These are phyloP conservation scores for Oriolus oriolus DNA, from an alignment of 2,113 vertebrate species.

Conservation along the genomic window DNA sequence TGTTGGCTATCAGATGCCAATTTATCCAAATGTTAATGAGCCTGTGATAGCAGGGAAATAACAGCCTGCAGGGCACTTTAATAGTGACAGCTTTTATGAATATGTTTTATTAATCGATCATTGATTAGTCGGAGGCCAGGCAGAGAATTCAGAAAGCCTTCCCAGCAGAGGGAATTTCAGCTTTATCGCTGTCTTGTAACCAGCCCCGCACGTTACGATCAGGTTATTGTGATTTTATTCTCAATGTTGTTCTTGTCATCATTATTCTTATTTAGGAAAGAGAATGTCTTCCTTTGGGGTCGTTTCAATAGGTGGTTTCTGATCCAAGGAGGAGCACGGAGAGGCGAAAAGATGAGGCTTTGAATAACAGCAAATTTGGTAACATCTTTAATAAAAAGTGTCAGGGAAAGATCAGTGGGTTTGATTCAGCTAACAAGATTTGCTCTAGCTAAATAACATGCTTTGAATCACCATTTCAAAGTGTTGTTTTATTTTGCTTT, in stretches of 20 bases:
- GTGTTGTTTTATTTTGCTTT: not conserved
- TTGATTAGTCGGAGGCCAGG: not conserved
- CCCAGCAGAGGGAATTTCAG: not conserved
- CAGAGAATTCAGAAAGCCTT: not conserved
- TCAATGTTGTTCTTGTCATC: not conserved
- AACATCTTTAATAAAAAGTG: not conserved
- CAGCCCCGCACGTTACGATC: accelerated
- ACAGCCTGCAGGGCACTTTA: not conserved
- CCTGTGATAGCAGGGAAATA: not conserved
- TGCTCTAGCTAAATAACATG: not conserved
- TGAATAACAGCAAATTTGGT: not conserved
- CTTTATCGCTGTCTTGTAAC: not conserved
- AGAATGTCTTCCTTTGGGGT: not conserved
- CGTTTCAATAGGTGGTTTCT: not conserved
- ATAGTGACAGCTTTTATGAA: slow-evolving; percentile 7
- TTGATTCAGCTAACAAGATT: not conserved
- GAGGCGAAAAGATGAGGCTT: not conserved
- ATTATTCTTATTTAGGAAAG: not conserved
- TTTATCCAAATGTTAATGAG: slow-evolving; percentile 3
- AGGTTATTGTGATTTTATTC: not conserved
- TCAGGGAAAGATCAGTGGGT: not conserved
- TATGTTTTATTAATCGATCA: slow-evolving; percentile 18
- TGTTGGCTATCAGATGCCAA: not conserved
- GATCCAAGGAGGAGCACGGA: not conserved
- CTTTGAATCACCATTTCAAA: slow-evolving; percentile 45